Evolutionary conservation across 2,797 vertebrate species (phyloP).

Genomic region (Glossophaga mutica): DNA sequence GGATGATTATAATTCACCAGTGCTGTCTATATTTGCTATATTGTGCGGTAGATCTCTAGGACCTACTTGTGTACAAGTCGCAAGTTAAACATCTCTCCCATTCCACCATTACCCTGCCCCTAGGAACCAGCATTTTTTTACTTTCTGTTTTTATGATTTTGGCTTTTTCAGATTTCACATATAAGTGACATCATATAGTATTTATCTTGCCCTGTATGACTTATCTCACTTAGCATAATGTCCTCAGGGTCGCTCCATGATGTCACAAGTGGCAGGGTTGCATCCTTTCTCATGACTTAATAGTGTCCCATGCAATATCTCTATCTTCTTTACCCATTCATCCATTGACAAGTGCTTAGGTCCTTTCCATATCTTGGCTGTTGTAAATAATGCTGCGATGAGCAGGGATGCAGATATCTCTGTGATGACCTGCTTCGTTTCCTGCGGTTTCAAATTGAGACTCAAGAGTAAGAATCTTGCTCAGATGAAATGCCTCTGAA

Average conservation of each 20-base stretch:
- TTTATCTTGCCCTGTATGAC: not conserved
- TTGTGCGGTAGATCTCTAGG: not conserved
- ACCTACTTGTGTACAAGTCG: not conserved
- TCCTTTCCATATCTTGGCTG: not conserved
- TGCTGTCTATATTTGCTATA: not conserved
- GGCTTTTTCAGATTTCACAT: not conserved
- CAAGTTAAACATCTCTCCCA: not conserved
- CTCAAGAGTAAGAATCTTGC: not conserved
- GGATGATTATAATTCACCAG: not conserved
- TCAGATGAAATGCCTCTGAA: not conserved
- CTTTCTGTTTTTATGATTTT: not conserved
- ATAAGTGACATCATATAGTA: not conserved
- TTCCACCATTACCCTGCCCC: not conserved
- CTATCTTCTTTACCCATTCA: not conserved
- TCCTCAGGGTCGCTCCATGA: not conserved
- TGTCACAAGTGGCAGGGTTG: not conserved
- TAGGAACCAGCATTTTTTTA: not conserved
- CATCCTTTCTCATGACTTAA: not conserved
- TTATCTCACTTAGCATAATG: not conserved
- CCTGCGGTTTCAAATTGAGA: not conserved
- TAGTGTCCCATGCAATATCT: not conserved
- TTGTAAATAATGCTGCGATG: not conserved
- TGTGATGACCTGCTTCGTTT: not conserved
- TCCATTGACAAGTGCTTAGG: too few species aligned
- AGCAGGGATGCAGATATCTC: not conserved